Base-by-base conservation (phyloP, 1,140 invertebrate genomes). In the Leucophenga varia region DNA sequence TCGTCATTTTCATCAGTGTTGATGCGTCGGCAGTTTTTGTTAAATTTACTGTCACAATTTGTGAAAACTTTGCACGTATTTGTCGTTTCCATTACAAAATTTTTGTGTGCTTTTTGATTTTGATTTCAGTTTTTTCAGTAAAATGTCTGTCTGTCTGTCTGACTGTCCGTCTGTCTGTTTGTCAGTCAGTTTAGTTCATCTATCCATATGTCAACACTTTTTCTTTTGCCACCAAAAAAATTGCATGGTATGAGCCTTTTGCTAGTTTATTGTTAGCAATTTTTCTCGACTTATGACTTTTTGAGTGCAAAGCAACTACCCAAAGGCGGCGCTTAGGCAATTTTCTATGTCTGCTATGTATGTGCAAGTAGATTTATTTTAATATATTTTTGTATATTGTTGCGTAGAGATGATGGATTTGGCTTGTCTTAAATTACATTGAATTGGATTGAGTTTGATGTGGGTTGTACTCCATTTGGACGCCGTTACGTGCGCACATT, bases 1-100 rank as follows among this genome's bases (percentile, higher is more conserved):
- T n/a, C n/a, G n/a, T n/a, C n/a, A n/a, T n/a, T n/a, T n/a, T n/a
- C n/a, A n/a, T n/a, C n/a, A n/a, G 37, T 21, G 28, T 47, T 35
- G 45, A 40, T 40, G 36, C 13, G n/a, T n/a, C n/a, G 45, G 25
- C 47, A 59, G 35, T 56, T 56, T 48, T 42, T 54, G 51, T 57
- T 54, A 52, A 54, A 57, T 59, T 54, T 54, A 59, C 57, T 57
- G 51, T 57, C 54, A 54, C 56, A 56, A 56, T 34, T 37, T 36
- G 28, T 41, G 40, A 52, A 56, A 64, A 57, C 60, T 59, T 54
- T 43, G 56, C 63, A 67, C 63, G 63, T 67, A 67, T 59, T 67
- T 67, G 63, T 55, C 63, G 63, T 67, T 67, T 67, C 63, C 59
- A 67, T 67, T 67, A 67, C 63, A 67, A 64, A n/a, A n/a, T n/a